Conservation (phyloP, 1,140 invertebrate genomes). For the Platorchestia sp. region DNA sequence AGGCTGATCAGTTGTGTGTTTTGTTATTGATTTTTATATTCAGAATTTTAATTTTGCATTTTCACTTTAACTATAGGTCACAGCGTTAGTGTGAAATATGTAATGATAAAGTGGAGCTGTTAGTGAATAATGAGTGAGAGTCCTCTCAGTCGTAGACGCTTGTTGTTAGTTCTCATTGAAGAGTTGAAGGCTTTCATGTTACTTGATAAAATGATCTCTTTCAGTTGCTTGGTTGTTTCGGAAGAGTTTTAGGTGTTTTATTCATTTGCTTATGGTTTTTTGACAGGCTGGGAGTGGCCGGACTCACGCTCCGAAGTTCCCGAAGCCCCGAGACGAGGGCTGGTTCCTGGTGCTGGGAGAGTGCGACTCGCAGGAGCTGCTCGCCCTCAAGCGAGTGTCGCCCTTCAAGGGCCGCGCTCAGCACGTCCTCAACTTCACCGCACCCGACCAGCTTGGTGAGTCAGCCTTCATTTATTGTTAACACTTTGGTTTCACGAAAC, state of each 20-base stretch:
- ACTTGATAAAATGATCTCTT: too few relatives aligned
- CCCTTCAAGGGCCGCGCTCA: conserved; percentile 71
- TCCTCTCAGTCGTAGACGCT: neutral
- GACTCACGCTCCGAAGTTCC: conserved; percentile 86
- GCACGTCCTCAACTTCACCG: conserved; percentile 78
- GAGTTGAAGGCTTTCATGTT: too few relatives aligned
- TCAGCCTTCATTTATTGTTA: neutral
- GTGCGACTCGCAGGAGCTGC: conserved; percentile 79
- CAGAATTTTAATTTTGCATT: too few relatives aligned
- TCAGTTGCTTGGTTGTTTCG: too few relatives aligned
- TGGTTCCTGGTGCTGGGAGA: conserved; percentile 93
- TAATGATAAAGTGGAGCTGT: too few relatives aligned
- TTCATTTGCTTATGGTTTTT: neutral
- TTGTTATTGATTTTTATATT: too few relatives aligned
- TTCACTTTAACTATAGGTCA: too few relatives aligned
- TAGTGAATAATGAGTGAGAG: neutral
- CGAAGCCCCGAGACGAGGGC: conserved; percentile 94
- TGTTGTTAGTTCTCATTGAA: too few relatives aligned
- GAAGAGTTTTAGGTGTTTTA: neutral
- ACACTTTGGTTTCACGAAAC: too few relatives aligned
- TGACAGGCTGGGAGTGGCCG: neutral
- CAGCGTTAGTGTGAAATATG: too few relatives aligned
- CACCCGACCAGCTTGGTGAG: conserved; percentile 74
- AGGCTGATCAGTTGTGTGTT: too few relatives aligned
- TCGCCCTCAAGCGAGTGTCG: conserved; percentile 86